Conservation (phyloP, 2,113 vertebrate species). For the Sitta europaea region DNA sequence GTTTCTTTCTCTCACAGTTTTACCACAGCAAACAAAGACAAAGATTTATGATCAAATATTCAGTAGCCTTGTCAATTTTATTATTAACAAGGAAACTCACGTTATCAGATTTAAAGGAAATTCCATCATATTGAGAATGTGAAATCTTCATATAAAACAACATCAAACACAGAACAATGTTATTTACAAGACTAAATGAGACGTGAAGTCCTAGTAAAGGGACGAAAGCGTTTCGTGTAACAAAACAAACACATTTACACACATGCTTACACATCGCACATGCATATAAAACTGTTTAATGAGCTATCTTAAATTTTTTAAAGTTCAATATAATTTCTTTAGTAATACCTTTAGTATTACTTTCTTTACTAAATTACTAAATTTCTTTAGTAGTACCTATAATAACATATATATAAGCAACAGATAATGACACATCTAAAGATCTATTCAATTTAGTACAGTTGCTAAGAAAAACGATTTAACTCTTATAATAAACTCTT, state of each 20-base stretch:
- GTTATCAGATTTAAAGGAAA: neutral
- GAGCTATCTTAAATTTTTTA: neutral
- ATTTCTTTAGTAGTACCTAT: neutral
- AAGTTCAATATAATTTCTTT: neutral
- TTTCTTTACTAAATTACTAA: too few relatives aligned
- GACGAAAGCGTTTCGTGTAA: neutral
- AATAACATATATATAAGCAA: neutral
- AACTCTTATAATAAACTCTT: neutral
- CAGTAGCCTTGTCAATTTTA: neutral
- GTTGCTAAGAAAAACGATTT: neutral
- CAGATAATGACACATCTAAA: neutral
- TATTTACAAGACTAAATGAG: neutral
- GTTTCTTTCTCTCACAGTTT: neutral
- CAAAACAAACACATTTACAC: neutral
- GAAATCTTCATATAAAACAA: neutral
- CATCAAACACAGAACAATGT: neutral
- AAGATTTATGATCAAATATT: neutral
- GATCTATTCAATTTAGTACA: neutral
- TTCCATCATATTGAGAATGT: neutral
- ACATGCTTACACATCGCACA: neutral
- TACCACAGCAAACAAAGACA: neutral
- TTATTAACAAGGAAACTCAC: neutral
- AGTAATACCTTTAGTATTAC: too few relatives aligned
- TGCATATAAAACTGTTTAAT: neutral
- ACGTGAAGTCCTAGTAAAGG: neutral